Evolutionary conservation across 2,888 invertebrate species (phyloP).

Genomic region (Diaprepes abbreviatus): DNA sequence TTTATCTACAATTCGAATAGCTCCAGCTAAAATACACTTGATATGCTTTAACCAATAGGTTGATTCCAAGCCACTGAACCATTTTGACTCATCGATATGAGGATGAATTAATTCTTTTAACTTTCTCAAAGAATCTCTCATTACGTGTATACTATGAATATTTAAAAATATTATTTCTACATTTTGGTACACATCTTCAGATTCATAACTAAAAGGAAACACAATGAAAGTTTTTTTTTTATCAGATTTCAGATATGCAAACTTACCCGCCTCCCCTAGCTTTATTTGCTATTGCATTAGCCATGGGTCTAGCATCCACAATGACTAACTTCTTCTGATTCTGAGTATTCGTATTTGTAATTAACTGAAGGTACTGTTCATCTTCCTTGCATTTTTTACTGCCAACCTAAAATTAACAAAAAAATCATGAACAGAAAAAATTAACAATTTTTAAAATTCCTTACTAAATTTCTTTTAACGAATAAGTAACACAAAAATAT

Average conservation of each 20-base stretch:
- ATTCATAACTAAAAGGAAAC: constrained; percentile 79
- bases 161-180: constrained; percentile 98
- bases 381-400: constrained; percentile 92
- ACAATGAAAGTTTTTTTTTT: background rate
- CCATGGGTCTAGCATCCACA: constrained; percentile 97
- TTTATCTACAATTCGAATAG: constrained; percentile 95
- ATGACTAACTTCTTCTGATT: constrained; percentile 97
- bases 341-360: constrained; percentile 98
- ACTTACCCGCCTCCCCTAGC: constrained; percentile 95
- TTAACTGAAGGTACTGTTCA: constrained; percentile 91
- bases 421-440: background rate
- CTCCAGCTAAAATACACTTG: constrained; percentile 94
- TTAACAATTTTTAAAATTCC: no score
- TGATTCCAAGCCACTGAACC: constrained; percentile 95
- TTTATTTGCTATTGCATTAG: constrained; percentile 98
- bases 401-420: constrained; percentile 71
- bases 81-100: constrained; percentile 92
- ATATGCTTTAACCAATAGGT: constrained; percentile 98
- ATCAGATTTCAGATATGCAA: background rate
- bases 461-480: no score
- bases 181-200: constrained; percentile 96
- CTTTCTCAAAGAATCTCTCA: constrained; percentile 96
- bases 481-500: no score
- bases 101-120: constrained; percentile 97
- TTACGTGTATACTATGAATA: constrained; percentile 99